These are phyloP conservation scores for Vireo griseus DNA, from an alignment of 2,797 vertebrate genomes.

Conservation along the genomic window DNA sequence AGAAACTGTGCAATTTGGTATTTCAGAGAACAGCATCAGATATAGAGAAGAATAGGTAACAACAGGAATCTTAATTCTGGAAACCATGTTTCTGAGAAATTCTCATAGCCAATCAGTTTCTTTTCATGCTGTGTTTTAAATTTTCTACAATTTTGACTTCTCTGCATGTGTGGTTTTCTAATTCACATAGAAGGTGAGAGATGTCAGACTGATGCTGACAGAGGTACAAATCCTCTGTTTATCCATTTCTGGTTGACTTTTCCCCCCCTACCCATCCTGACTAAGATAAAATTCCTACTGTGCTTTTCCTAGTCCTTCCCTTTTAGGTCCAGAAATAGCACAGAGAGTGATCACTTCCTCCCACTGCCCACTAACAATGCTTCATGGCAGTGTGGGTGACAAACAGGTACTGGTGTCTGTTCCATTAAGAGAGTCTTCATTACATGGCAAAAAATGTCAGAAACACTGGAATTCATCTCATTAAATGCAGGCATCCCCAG, in stretches of 20 bases:
- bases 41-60: neutral
- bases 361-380: neutral
- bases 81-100: neutral
- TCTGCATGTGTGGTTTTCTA: neutral
- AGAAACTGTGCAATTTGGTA: neutral
- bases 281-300: neutral
- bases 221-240: neutral
- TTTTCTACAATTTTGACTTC: neutral
- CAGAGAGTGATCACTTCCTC: neutral
- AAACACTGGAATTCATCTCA: neutral
- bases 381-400: neutral
- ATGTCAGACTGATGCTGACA: neutral
- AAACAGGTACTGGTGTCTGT: neutral
- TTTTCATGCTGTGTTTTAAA: neutral
- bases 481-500: neutral
- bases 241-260: neutral
- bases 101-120: neutral
- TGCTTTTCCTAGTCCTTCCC: neutral
- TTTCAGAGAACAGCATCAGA: neutral
- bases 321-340: neutral
- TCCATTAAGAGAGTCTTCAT: neutral
- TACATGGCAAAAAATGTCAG: neutral
- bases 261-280: neutral
- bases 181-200: neutral
- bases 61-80: neutral